These are phyloP conservation scores for Anoura caudifer DNA, from an alignment of 2,113 vertebrate genomes.

Conservation along the genomic window DNA sequence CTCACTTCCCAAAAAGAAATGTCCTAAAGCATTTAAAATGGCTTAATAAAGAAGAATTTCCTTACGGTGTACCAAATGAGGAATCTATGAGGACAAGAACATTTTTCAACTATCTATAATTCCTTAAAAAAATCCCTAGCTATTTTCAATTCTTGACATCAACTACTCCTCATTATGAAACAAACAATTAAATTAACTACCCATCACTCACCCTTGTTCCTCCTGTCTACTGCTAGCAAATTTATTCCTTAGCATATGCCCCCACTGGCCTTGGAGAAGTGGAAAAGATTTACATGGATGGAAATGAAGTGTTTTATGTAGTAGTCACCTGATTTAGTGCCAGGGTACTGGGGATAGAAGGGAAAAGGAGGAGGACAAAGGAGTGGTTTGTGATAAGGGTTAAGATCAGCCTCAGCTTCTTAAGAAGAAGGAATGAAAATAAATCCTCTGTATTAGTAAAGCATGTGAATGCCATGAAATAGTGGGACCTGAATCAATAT, in stretches of 20 bases:
- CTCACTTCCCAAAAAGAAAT: not conserved
- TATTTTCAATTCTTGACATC: not conserved
- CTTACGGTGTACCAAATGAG: not conserved
- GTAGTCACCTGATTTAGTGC: slow-evolving; percentile 17
- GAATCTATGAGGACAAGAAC: not conserved
- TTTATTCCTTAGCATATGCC: not conserved
- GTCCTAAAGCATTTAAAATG: not conserved
- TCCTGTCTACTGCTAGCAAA: not conserved
- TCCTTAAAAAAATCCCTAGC: not conserved
- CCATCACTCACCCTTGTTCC: not conserved
- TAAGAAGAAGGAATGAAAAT: slow-evolving; percentile 75
- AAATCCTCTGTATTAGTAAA: slow-evolving; percentile 76
- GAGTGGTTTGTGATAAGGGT: not conserved
- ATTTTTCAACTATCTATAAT: not conserved
- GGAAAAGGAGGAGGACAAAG: slow-evolving; percentile 29
- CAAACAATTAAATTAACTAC: not conserved
- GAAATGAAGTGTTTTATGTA: not conserved
- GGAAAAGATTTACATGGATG: not conserved
- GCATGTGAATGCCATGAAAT: slow-evolving; percentile 69
- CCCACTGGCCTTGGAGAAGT: not conserved
- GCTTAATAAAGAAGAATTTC: not conserved
- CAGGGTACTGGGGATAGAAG: not conserved
- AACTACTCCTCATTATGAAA: not conserved
- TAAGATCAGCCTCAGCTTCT: slow-evolving; percentile 43
- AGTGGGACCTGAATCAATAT: slow-evolving; percentile 75